Base-by-base conservation (phyloP, 2,888 invertebrate species). In the Andrena dorsata region DNA sequence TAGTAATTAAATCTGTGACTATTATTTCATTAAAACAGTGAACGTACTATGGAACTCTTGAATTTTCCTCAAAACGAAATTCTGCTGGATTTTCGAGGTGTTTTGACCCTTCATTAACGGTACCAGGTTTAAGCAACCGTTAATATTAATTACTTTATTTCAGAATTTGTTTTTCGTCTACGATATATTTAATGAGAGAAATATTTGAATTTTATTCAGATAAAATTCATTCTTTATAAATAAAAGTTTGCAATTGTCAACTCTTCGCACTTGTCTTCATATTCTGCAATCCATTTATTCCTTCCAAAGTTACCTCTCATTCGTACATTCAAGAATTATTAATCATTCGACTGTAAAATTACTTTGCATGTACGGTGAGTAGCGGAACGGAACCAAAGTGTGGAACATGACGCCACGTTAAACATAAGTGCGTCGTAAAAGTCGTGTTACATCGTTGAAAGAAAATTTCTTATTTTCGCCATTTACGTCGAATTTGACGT, bases 401-500 rank as follows among this genome's bases (percentile, higher is more conserved):
- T 28, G 16, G 20, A 60, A 60, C 28, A 16, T 23, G 30, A 28
- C 28, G 49, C 16, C 28, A 26, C 65, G 28, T 51, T 66, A 66
- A 66, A 32, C 28, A n/a, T 30, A 30, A 66, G 49, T n/a, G 30
- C 51, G 47, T 51, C 66, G 30, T 49, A 66, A 66, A 66, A 49
- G n/a, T 66, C 66, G 56, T 10, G 23, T 56, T 26, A 51, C 51
- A 51, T 51, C 51, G 51, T 1, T 51, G 23, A 10, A 7, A 61
- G 51, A 30, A 41, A 64, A 76, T 64, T 60, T 71, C 63, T 76
- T 76, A 56, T 65, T 76, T 75, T 66, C 68, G 51, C 41, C 51
- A 28, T 41, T 23, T 23, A 28, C 77, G 71, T 61, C 53, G 49
- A 41, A 63, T 63, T 63, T 63, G 61, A 61, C 69, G 35, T 16